Base-by-base conservation (phyloP, 1,140 invertebrate species). In the Plutomurus gul region DNA sequence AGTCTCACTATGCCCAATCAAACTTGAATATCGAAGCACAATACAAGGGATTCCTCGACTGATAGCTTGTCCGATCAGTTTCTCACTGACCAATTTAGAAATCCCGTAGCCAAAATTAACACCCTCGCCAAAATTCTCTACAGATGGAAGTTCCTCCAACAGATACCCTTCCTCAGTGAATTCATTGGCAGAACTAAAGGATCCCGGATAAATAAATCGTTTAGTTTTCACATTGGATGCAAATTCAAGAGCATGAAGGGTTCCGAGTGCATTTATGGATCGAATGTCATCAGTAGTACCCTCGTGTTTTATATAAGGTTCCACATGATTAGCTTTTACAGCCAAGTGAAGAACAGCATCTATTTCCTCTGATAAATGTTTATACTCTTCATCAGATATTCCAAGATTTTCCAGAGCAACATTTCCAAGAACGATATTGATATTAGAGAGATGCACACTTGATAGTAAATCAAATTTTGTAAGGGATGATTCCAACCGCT, bases 81-180 rank as follows among this genome's bases (percentile, higher is more conserved):
- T 46, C 39, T 78, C 76, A 7, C 36, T 13, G 6, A 78, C 70
- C 2, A 46, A 33, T 47, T 78, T 78, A 13, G 60, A 72, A 36
- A 72, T n/a, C 25, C 39, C 72, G 11, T 75, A 75, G 3, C 73
- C 73, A 1, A 36, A 36, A 37, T 36, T 16, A 16, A 75, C 33
- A 4, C 39, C 30, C 1, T 49, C 25, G 16, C 73, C 73, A 0
- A n/a, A 7, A 49, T 49, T 37, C 0, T 47, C 73, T 18, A 8
- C 40, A 7, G 7, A 18, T 20, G 72, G 72, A 27, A 46, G 20
- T 25, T 60, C 51, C 11, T 46, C 43, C 20, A 18, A 46, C 1
- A 46, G 43, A 56, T 27, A 56, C 1, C 49, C 49, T 8, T 56
- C 49, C 1, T 56, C 8, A 27, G 49, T 60, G 27, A 60, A 27